A percentile compares a stretch with the other conserved stretches of the same genome.
phyloP scores from a whole-genome alignment of 2,797 vertebrate species.

The Chaenodraco wilsoni region DNA sequence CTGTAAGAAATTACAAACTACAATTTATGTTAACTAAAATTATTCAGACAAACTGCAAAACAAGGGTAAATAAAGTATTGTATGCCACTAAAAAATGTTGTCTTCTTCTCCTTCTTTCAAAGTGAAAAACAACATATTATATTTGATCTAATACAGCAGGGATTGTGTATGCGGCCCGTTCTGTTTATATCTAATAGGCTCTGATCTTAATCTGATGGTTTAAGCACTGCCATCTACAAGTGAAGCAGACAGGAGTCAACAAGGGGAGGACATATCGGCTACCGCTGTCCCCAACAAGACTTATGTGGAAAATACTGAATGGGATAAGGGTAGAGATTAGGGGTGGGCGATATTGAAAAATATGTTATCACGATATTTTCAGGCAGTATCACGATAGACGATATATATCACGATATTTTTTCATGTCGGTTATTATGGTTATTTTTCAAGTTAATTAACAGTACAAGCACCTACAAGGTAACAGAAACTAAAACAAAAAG shows the following conservation, averaged over 20 bases:
- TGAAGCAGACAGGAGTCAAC: constrained; percentile 43
- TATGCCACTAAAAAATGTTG: background rate
- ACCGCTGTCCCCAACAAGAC: constrained; percentile 64
- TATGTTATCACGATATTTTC: too few relatives aligned
- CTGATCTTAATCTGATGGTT: constrained; percentile 54
- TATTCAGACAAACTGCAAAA: background rate
- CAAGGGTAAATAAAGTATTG: background rate
- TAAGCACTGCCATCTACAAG: constrained; percentile 32
- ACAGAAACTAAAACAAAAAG: too few relatives aligned
- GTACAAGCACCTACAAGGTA: too few relatives aligned
- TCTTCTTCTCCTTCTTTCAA: constrained; percentile 10
- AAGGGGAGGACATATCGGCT: constrained; percentile 52
- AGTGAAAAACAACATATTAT: constrained; percentile 14
- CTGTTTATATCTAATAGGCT: constrained; percentile 42
- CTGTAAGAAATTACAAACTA: background rate
- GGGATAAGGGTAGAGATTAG: constrained; percentile 56
- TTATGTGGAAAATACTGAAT: constrained; percentile 61
- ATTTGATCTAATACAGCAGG: constrained; percentile 13
- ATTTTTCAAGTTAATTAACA: too few relatives aligned
- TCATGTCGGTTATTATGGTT: too few relatives aligned
- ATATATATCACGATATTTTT: too few relatives aligned
- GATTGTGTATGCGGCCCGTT: constrained; percentile 13
- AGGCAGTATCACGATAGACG: too few relatives aligned
- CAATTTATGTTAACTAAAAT: background rate
- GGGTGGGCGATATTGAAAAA: too few relatives aligned